Evolutionary conservation across 2,888 invertebrate genomes (phyloP), one percentile per base, ranked within the genome.

Genomic region (Orthosia gracilis): DNA sequence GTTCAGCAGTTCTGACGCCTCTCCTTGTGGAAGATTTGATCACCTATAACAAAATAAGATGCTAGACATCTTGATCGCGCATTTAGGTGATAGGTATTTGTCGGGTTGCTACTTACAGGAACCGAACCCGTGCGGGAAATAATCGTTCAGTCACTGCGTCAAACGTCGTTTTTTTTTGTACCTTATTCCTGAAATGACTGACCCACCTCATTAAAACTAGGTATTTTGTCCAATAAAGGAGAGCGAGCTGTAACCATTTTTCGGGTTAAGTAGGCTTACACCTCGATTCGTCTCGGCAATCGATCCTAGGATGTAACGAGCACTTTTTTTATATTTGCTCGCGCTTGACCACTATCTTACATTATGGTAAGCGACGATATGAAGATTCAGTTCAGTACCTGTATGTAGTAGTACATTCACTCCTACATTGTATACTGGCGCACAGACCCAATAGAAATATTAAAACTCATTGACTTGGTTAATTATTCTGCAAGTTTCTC

Each of bases 31-130:
- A 26, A 17, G 40, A 49, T 4, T 7, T 59, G 40, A 15, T 17
- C 49, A 57, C 50, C 55, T 76, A 50, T 45, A 40, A 31, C 55
- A 81, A 3, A 55, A 74, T 15, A 50, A n/a, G 18, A 45, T 31
- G 23, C 3, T 62, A 9, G 45, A 62, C 11, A 61, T 13, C 12
- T 21, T 23, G 17, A 5, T 45, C 11, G 9, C 12, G 15, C 2
- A 40, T 55, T 2, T 7, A 54, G 52, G 45, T 70, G n/a, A n/a
- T n/a, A n/a, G 12, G 45, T 70, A 15, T 4, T 47, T 68, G 0
- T 40, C n/a, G 12, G 1, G 15, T 23, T 31, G 31, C 31, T 31
- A 31, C 31, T 7, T 31, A 15, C 15, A 13, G 31, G 73, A 52
- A 52, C 79, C n/a, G 17, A 71, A 72, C 13, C 50, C 21, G 7